Conservation (phyloP, 2,888 invertebrate species). For the Eupeodes luniger region DNA sequence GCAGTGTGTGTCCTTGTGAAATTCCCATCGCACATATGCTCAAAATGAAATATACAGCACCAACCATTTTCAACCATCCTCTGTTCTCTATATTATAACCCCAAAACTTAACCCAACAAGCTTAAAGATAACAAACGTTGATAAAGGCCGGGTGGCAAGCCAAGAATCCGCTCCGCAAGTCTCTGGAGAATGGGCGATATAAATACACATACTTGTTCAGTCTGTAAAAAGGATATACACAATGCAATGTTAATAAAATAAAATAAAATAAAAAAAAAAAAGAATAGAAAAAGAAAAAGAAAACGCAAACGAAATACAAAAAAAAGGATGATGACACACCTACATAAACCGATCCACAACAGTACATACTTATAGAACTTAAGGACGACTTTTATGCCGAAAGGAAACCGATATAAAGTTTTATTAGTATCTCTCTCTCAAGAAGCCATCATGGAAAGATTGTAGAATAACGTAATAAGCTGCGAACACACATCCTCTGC, state of each 20-base stretch:
- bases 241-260: slow-evolving; percentile 73
- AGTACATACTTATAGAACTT: slow-evolving; percentile 42
- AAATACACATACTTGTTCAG: slow-evolving; percentile 69
- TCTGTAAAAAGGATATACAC: slow-evolving; percentile 75
- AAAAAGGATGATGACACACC: slow-evolving; percentile 63
- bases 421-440: slow-evolving; percentile 76
- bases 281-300: slow-evolving; percentile 6
- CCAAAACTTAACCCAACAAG: slow-evolving; percentile 53
- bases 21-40: slow-evolving; percentile 74
- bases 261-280: slow-evolving; percentile 1
- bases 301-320: background rate
- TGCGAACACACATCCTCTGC: slow-evolving; percentile 71
- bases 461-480: slow-evolving; percentile 76
- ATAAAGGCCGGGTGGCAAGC: slow-evolving; percentile 34
- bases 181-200: slow-evolving; percentile 53
- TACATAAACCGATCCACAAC: slow-evolving; percentile 38
- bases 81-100: slow-evolving; percentile 16
- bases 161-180: slow-evolving; percentile 13
- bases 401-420: slow-evolving; percentile 76
- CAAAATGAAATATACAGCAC: slow-evolving; percentile 68
- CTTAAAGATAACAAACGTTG: slow-evolving; percentile 70
- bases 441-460: slow-evolving; percentile 76
- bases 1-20: slow-evolving; percentile 73
- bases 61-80: background rate
- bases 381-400: slow-evolving; percentile 75